These are phyloP conservation scores for Rhamnusium bicolor DNA, from an alignment of 2,888 invertebrate genomes.

Conservation along the genomic window DNA sequence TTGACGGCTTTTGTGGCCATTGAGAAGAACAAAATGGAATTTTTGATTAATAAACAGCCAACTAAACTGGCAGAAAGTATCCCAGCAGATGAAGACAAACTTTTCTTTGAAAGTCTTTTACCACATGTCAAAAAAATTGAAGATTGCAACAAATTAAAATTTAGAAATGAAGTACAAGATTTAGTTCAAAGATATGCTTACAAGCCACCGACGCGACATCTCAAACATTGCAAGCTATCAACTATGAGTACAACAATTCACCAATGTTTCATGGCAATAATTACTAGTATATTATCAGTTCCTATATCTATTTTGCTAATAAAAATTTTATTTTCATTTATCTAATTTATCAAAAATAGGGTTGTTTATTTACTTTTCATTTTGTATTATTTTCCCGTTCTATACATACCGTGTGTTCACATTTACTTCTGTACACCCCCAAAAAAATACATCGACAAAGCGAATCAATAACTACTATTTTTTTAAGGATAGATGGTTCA, in stretches of 20 bases:
- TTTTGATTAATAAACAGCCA: not conserved
- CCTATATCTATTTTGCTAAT: too few species aligned
- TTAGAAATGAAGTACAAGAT: slow-evolving; percentile 23
- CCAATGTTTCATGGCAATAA: not conserved
- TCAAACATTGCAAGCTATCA: not conserved
- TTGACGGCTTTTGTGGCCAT: not conserved
- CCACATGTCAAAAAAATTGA: slow-evolving; percentile 13
- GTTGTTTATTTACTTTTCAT: too few species aligned
- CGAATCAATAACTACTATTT: too few species aligned
- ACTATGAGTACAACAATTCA: not conserved
- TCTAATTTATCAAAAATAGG: too few species aligned
- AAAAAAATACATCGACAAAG: too few species aligned
- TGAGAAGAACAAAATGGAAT: not conserved
- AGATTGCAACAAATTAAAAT: not conserved
- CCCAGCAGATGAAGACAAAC: not conserved
- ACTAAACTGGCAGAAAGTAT: not conserved
- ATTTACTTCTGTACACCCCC: too few species aligned
- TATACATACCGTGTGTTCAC: too few species aligned
- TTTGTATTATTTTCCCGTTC: too few species aligned
- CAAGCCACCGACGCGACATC: not conserved
- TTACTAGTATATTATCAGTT: too few species aligned
- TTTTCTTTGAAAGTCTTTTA: slow-evolving; percentile 8
- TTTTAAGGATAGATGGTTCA: too few species aligned
- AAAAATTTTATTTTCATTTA: too few species aligned
- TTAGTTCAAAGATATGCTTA: slow-evolving; percentile 21